Base-by-base conservation (phyloP, 2,797 vertebrate species). In the Hylomyscus alleni region DNA sequence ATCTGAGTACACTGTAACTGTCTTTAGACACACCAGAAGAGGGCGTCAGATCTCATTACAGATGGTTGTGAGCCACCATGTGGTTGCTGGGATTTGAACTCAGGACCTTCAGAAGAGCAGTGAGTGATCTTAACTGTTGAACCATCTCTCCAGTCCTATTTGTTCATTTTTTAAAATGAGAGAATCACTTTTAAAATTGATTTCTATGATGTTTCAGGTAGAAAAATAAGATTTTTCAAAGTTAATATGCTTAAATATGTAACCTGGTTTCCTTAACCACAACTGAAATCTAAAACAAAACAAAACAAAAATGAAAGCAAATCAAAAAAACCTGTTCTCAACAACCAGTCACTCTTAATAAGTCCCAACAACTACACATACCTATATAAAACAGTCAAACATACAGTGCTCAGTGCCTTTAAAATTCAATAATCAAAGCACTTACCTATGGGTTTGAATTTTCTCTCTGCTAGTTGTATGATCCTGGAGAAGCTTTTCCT, bases 381-480 rank as follows among this genome's bases (percentile, higher is more conserved):
- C 47, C 17, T 20, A 8, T 60, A 76, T 65, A 77, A 82, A 47
- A 94, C 26, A 67, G 67, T 56, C n/a, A 54, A 31, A 31, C 2
- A 75, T 44, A 20, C 2, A 85, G 24, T 86, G n/a, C 94, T 92
- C 85, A 26, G 29, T 92, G 69, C 34, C 40, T 93, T 93, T 92
- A 17, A 88, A 56, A 17, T 90, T 47, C 40, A 86, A 81, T 78
- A 37, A 84, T 34, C 73, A 62, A 78, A 67, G 52, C 72, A 82
- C 50, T 95, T 93, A 91, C 20, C 22, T 58, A 47, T 37, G 84
- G 8, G 26, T 92, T 85, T 84, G 52, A 90, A n/a, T 92, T 96
- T 44, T 76, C 75, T 4, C n/a, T 87, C 22, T 96, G 75, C 44
- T 26, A 50, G 0, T 92, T 95, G 7, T 95, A 62, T 95, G 72